phyloP scores from a whole-genome alignment of 1,140 invertebrate species.

The Hylaeus volcanicus region DNA sequence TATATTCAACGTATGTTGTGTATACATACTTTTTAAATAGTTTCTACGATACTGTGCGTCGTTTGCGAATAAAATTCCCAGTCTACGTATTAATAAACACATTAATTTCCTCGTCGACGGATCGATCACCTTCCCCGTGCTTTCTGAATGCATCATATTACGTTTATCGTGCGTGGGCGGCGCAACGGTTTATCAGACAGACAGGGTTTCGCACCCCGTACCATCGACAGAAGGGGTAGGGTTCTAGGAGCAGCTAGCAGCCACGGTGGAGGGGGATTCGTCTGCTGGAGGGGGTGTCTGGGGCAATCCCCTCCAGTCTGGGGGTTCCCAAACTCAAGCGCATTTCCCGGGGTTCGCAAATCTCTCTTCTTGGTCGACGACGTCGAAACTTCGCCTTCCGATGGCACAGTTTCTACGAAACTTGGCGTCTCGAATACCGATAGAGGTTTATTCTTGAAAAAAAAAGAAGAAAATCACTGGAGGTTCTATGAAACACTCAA shows the following conservation, averaged over 20 bases:
- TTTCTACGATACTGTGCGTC: no score
- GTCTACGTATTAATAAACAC: no score
- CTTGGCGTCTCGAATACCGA: not conserved
- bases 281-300: slow-evolving; percentile 80
- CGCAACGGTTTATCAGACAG: slow-evolving; percentile 73
- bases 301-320: slow-evolving; percentile 80
- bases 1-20: no score
- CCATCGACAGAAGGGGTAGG: slow-evolving; percentile 65
- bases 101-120: no score
- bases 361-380: slow-evolving; percentile 49
- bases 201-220: slow-evolving; percentile 71
- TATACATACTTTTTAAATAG: no score
- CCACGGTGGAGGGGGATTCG: slow-evolving; percentile 68
- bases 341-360: slow-evolving; percentile 79
- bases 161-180: slow-evolving; percentile 70
- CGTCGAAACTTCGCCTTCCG: slow-evolving; percentile 33
- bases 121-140: not conserved
- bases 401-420: slow-evolving; percentile 57
- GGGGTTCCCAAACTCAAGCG: slow-evolving; percentile 76
- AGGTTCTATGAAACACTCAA: no score
- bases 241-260: slow-evolving; percentile 68
- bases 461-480: no score
- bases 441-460: no score
- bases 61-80: no score
- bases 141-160: slow-evolving; percentile 42